phyloP scores from a whole-genome alignment of 1,140 invertebrate genomes.

The Cotesia vestalis region DNA sequence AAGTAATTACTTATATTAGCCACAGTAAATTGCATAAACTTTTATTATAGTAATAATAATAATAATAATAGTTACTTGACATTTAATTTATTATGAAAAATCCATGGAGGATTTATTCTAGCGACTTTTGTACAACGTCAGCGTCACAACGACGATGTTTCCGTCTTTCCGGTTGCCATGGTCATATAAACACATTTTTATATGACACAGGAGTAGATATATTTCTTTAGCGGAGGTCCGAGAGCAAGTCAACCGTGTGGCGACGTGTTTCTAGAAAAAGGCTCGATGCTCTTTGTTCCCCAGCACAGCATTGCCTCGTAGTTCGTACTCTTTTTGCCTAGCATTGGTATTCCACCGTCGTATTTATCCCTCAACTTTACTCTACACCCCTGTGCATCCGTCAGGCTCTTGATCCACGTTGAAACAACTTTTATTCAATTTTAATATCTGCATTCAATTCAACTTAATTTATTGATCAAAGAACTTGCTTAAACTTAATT shows the following conservation, averaged over 20 bases:
- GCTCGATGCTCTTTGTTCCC: conserved; percentile 53
- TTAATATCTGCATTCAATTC: conserved; percentile 1
- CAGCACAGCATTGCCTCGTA: conserved; percentile 23
- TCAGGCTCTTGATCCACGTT: conserved; percentile 12
- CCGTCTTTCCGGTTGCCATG: conserved; percentile 49
- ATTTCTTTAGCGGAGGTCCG: conserved; percentile 48
- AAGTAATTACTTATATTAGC: background rate
- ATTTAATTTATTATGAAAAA: conserved; percentile 16
- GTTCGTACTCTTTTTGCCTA: conserved; percentile 33
- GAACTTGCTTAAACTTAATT: no score
- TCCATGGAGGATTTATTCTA: background rate
- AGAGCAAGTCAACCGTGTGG: conserved; percentile 10
- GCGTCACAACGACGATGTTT: conserved; percentile 47
- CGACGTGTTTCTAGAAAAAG: conserved; percentile 44
- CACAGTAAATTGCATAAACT: conserved; percentile 16
- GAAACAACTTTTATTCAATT: conserved; percentile 16
- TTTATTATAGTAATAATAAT: background rate
- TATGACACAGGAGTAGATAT: conserved; percentile 59
- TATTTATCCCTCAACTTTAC: conserved; percentile 37
- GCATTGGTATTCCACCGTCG: conserved; percentile 60
- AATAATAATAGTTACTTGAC: background rate
- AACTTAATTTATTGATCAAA: no score
- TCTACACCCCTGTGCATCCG: conserved; percentile 26
- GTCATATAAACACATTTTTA: conserved; percentile 62
- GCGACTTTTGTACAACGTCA: conserved; percentile 18